Conservation (phyloP, 2,797 vertebrate genomes). For the Lepilemur ruficaudatus region DNA sequence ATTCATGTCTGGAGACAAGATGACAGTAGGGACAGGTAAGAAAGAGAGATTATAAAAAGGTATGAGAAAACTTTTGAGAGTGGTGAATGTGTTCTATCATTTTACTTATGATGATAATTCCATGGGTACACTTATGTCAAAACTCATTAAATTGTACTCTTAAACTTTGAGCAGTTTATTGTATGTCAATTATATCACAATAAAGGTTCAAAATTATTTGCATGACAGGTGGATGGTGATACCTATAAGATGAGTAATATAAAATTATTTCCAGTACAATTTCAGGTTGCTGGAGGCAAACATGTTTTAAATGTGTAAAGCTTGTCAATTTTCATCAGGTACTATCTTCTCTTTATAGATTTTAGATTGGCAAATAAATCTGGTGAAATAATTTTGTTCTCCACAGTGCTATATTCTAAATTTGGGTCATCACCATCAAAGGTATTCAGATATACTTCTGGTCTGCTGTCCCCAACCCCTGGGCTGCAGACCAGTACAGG, state of each 20-base stretch:
- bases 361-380: background rate
- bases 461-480: no score
- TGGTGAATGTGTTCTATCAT: background rate
- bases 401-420: background rate
- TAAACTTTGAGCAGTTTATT: background rate
- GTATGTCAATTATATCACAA: background rate
- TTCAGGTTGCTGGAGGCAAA: background rate
- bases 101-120: background rate
- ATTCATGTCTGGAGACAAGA: background rate
- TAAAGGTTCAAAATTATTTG: background rate
- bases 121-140: background rate
- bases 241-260: background rate
- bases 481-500: no score
- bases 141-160: background rate
- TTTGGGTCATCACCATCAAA: background rate
- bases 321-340: background rate
- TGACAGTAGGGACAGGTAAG: background rate
- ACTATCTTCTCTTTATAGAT: background rate
- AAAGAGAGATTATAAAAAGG: background rate
- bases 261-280: background rate
- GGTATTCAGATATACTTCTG: background rate
- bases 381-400: background rate
- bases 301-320: background rate
- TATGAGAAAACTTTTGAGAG: background rate
- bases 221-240: background rate